Base-by-base conservation (phyloP, 2,797 vertebrate genomes). In the Alectoris magna region DNA sequence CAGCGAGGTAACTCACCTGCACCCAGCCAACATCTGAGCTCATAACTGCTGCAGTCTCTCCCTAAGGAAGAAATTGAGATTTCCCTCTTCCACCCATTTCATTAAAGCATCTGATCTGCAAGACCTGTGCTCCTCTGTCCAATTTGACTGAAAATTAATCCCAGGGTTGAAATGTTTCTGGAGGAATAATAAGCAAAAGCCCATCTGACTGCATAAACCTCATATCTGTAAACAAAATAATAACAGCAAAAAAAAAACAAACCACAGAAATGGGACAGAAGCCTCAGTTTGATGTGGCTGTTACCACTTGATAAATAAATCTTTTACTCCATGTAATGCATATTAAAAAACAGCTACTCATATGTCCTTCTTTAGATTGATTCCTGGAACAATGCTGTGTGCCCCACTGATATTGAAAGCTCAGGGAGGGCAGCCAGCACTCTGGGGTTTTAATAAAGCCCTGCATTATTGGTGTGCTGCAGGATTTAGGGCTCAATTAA, bases 31-130 rank as follows among this genome's bases (percentile, higher is more conserved):
- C 38, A 11, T 39, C 38, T 39, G 38, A 78, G 10, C 36, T 81
- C 48, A 51, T 0, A 0, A 51, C 2, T 51, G 41, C 71, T 55
- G 59, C 27, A 70, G 60, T 31, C 26, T 62, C 19, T 73, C 38
- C 38, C 38, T 39, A 11, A 85, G 51, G 27, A 67, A 56, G 17
- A 27, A 79, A 83, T 83, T 15, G 15, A 31, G 29, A 60, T 71
- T 64, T 74, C 53, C 39, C 11, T 90, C 72, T 84, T 64, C 29
- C 17, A 46, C 9, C 5, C 23, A 71, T 19, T 38, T 67, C 66
- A 10, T 69, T 46, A 67, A 5, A 73, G 55, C 39, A 41, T 38
- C n/a, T 63, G 41, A 44, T 34, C 48, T 60, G 31, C 38, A 15
- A 78, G 48, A 81, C 36, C 48, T 67, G 36, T 9, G 15, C 41